phyloP scores from a whole-genome alignment of 1,140 invertebrate species.

The Zaprionus capensis region DNA sequence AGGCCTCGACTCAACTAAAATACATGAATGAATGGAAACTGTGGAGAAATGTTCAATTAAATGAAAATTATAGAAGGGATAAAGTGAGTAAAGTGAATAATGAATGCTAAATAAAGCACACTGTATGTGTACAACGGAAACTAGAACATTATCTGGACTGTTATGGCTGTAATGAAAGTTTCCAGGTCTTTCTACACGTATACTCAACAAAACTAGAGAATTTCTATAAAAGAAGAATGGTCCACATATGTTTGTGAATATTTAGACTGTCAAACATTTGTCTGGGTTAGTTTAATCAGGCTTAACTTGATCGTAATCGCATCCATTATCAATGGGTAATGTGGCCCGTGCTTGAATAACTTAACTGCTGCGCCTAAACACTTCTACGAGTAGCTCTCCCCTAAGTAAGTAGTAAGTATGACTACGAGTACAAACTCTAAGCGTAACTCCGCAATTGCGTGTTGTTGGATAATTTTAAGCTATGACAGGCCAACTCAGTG shows the following conservation, averaged over 20 bases:
- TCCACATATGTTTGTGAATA: no score
- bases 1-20: slow-evolving; percentile 20
- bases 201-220: no score
- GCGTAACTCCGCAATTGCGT: slow-evolving; percentile 58
- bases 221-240: no score
- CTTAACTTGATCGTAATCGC: background rate
- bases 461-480: slow-evolving; percentile 45
- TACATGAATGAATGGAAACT: slow-evolving; percentile 43
- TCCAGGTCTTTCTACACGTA: no score
- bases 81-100: slow-evolving; percentile 2
- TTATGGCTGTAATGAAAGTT: background rate
- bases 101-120: background rate
- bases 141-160: background rate
- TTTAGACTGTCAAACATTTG: background rate
- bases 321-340: background rate
- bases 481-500: slow-evolving; percentile 29
- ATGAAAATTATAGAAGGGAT: slow-evolving; percentile 4
- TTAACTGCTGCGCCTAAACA: slow-evolving; percentile 5
- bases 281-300: background rate
- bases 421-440: slow-evolving; percentile 5
- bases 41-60: slow-evolving; percentile 17
- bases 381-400: slow-evolving; percentile 4
- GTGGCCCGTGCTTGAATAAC: slow-evolving; percentile 4
- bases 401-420: slow-evolving; percentile 1
- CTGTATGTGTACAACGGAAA: background rate